Conservation (phyloP, 2,888 invertebrate species). For the Imbricaverruca yamaguchii region DNA sequence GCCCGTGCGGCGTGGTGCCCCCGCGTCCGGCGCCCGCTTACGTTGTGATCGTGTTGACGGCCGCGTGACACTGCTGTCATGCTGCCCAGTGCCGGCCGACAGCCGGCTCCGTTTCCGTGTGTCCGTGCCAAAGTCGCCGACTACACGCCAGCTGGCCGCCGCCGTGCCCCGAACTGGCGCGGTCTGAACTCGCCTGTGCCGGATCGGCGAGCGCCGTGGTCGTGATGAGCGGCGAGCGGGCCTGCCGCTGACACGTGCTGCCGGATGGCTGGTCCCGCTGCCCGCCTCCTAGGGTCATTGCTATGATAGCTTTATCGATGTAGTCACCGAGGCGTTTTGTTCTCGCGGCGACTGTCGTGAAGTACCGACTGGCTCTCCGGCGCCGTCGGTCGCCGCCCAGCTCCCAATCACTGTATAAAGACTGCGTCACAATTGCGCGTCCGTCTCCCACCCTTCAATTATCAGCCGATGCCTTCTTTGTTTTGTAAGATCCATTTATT, state of each 20-base stretch:
- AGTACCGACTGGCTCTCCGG: background rate
- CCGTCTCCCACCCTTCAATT: background rate
- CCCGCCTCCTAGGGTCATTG: conserved; percentile 3
- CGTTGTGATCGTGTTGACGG: background rate
- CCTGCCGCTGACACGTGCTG: background rate
- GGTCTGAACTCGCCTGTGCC: no score
- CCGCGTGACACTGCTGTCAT: background rate
- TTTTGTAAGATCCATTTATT: conserved; percentile 1
- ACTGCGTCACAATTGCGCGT: background rate
- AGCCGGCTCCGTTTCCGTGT: background rate
- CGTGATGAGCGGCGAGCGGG: background rate
- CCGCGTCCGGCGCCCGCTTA: background rate
- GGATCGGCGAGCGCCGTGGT: background rate
- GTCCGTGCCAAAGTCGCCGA: background rate
- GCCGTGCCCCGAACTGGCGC: background rate
- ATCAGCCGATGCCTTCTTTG: conserved; percentile 12
- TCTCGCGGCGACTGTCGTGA: background rate
- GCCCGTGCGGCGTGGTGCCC: background rate
- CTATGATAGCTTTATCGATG: conserved; percentile 16
- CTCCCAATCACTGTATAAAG: background rate
- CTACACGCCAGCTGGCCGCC: background rate
- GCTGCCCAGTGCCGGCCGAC: background rate
- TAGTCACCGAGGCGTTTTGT: conserved; percentile 2
- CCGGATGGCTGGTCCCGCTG: background rate
- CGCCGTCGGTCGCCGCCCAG: background rate